A percentile compares a stretch with the other conserved stretches of the same genome.
phyloP scores from a whole-genome alignment of 1,140 invertebrate species.

The Rhagoletis zephyria region DNA sequence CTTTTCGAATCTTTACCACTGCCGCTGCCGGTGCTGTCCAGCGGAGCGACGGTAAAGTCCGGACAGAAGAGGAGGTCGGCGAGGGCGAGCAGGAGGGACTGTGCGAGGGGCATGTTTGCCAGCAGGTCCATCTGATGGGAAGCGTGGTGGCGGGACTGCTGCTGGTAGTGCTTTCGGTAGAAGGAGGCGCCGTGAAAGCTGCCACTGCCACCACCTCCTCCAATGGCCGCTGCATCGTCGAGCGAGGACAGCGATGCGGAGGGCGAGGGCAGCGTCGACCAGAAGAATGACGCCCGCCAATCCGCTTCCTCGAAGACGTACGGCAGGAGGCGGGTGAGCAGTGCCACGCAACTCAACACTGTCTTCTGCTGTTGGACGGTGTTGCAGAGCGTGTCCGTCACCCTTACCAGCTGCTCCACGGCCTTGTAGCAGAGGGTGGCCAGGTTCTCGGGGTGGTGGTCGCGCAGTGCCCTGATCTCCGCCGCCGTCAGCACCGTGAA shows the following conservation, averaged over 20 bases:
- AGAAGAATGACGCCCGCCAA: slow-evolving; percentile 99
- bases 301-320: slow-evolving; percentile 99
- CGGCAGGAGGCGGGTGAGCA: slow-evolving; percentile 94
- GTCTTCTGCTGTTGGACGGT: slow-evolving; percentile 95
- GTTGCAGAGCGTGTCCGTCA: slow-evolving; percentile 89
- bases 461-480: too few relatives aligned
- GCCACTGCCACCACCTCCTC: too few relatives aligned
- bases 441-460: slow-evolving; percentile 97
- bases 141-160: not conserved
- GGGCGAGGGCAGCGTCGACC: slow-evolving; percentile 90
- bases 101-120: slow-evolving; percentile 62
- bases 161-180: not conserved
- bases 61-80: slow-evolving; percentile 98
- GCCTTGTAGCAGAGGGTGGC: slow-evolving; percentile 98
- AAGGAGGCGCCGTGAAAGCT: too few relatives aligned
- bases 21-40: slow-evolving; percentile 90
- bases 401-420: slow-evolving; percentile 94
- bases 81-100: slow-evolving; percentile 89
- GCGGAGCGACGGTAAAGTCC: slow-evolving; percentile 94
- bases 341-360: slow-evolving; percentile 94
- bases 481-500: too few relatives aligned
- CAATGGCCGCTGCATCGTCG: too few relatives aligned
- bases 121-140: too few relatives aligned
- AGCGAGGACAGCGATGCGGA: too few relatives aligned
- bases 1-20: slow-evolving; percentile 95